These are phyloP conservation scores for Machimus atricapillus DNA, from an alignment of 2,888 invertebrate species.

Conservation along the genomic window DNA sequence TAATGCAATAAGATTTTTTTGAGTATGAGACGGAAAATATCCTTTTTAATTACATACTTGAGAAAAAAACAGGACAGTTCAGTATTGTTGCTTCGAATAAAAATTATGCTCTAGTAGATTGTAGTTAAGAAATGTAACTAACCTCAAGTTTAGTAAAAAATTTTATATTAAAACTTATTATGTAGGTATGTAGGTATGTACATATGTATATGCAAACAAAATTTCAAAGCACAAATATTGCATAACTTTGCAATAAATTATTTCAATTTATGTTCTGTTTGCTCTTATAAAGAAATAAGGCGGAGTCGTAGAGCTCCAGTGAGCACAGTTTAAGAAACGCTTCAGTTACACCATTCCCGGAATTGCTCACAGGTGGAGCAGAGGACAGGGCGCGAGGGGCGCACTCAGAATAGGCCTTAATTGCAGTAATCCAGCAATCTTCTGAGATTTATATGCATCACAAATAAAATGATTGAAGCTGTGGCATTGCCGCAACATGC, in stretches of 20 bases:
- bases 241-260: background rate
- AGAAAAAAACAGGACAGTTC: too few relatives aligned
- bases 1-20: too few relatives aligned
- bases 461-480: slow-evolving; percentile 7
- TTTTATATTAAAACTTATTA: too few relatives aligned
- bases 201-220: background rate
- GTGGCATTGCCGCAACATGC: background rate
- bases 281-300: background rate
- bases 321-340: background rate
- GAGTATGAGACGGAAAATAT: too few relatives aligned
- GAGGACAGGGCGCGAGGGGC: background rate
- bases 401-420: background rate
- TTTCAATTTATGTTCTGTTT: background rate
- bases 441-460: slow-evolving; percentile 13
- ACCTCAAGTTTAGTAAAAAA: too few relatives aligned
- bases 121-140: too few relatives aligned
- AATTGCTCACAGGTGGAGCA: background rate
- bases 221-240: background rate
- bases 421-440: slow-evolving; percentile 15
- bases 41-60: too few relatives aligned
- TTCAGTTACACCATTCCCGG: background rate
- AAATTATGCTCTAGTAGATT: too few relatives aligned
- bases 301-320: background rate
- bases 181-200: too few relatives aligned
- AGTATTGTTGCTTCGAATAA: too few relatives aligned